A percentile compares a stretch with the other conserved stretches of the same genome.
Evolutionary conservation across 1,140 invertebrate genomes (phyloP).

Genomic region (Proales similis): DNA sequence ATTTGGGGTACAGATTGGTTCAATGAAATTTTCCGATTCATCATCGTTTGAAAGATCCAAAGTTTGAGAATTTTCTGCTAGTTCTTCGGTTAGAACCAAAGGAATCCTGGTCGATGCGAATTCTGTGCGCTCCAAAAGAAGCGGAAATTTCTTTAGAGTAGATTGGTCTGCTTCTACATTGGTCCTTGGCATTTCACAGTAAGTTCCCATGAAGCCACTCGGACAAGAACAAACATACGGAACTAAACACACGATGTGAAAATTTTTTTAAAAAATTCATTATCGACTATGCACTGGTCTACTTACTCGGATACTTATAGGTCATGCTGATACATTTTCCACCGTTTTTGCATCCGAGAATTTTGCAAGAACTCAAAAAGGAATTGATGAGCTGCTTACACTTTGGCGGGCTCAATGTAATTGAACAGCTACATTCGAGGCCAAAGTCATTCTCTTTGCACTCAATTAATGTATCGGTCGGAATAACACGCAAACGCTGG

Average conservation of each 20-base stretch:
- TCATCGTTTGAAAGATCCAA: neutral
- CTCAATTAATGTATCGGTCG: constrained; percentile 34
- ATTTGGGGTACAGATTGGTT: constrained; percentile 30
- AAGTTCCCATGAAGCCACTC: constrained; percentile 34
- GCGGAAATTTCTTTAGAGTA: neutral
- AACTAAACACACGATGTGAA: too few relatives aligned
- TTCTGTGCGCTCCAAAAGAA: too few relatives aligned
- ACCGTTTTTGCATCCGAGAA: constrained; percentile 28
- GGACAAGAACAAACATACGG: constrained; percentile 35
- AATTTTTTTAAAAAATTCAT: too few relatives aligned
- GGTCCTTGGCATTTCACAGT: constrained; percentile 32
- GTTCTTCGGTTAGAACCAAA: too few relatives aligned
- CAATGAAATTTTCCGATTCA: neutral
- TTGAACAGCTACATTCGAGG: constrained; percentile 36
- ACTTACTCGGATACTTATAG: constrained; percentile 35
- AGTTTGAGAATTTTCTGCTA: neutral
- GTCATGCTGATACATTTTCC: constrained; percentile 37
- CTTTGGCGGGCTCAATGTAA: constrained; percentile 32
- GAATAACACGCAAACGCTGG: constrained; percentile 22
- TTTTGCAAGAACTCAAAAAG: constrained; percentile 36
- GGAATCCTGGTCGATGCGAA: too few relatives aligned
- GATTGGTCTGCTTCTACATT: constrained; percentile 14
- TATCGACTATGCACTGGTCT: too few relatives aligned
- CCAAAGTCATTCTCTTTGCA: constrained; percentile 38
- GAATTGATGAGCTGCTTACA: constrained; percentile 37